Base-by-base conservation (phyloP, 1,140 invertebrate genomes). In the Drosophila ambigua region DNA sequence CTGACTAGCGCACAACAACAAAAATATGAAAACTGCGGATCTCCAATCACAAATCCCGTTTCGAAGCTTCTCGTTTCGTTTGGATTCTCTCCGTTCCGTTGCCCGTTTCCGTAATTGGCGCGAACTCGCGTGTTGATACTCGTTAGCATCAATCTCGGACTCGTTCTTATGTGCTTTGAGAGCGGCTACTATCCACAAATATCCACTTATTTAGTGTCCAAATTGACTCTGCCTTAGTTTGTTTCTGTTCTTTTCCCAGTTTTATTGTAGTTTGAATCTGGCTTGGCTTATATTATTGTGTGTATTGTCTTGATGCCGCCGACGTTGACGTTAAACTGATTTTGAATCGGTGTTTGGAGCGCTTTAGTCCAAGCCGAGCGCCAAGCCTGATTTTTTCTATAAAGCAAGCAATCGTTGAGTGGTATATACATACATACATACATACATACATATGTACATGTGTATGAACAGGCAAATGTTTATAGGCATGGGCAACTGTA, bases 241-340 rank as follows among this genome's bases (percentile, higher is more conserved):
- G 16, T 63, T 9, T 31, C 0, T 23, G 9, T 28, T 31, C 16
- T 24, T 45, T 13, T 41, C 2, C 24, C 16, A 35, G 16, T 53
- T 3, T 48, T 35, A 66, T 46, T 79, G 20, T 54, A 24, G 28
- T 39, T 58, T 24, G 49, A n/a, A 43, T 80, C 52, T 71, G 46
- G 46, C 39, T 69, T 57, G 61, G 26, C 24, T 53, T 53, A 44
- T 76, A 64, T 72, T 74, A 63, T 81, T 77, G 51, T 71, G 67
- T 77, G 71, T 79, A 87, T 87, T 87, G 82, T 87, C 82, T 87
- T 87, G 82, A 82, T 87, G 83, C 82, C 82, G 82, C 82, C 82
- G 82, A 82, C 78, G 82, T 87, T 87, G 82, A 87, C 83, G 83
- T 87, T 87, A 87, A 87, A 87, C 82, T 87, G 82, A 87, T 82